Base-by-base conservation (phyloP, 2,797 vertebrate species). In the Nasua narica region DNA sequence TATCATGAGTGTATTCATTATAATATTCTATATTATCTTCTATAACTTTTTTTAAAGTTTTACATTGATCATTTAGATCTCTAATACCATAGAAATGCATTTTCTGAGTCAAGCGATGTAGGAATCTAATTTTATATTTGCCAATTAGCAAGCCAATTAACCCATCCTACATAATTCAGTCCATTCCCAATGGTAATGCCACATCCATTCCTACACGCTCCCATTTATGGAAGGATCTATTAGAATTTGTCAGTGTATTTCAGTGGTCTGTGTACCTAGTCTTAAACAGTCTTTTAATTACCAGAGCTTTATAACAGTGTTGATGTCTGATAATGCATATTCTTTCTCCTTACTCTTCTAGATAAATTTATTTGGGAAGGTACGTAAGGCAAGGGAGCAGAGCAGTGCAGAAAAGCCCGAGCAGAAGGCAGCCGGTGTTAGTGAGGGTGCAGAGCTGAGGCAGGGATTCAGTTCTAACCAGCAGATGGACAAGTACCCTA, bases 351-450 rank as follows among this genome's bases (percentile, higher is more conserved):
- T 12, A 8, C 43, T 67, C 19, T 82, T 62, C 35, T 72, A 50
- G 35, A 43, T 40, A n/a, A 11, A 32, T 52, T 19, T 81, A 23
- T 40, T 69, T 32, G 27, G 79, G 21, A 43, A 32, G 10, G 18
- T 0, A 35, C 52, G 10, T 15, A 19, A 35, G 8, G 12, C 23
- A 18, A 50, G 25, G 37, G 5, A 16, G 3, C 32, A 10, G 60
- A 50, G 11, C 0, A 19, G 5, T 7, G 19, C 10, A 12, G 50
- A 1, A 8, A 6, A n/a, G 2, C 5, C 23, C 18, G 32, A 7
- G 48, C 9, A 29, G 27, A 60, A 54, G 43, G 74, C 2, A 19
- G 9, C 43, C 5, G 14, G 14, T 76, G 3, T 37, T 4, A 3
- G 25, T 1, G 0, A 13, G 25, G 21, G n/a, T 21, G 1, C 9